Base-by-base conservation (phyloP, 2,113 vertebrate species). In the Enhydra lutris region DNA sequence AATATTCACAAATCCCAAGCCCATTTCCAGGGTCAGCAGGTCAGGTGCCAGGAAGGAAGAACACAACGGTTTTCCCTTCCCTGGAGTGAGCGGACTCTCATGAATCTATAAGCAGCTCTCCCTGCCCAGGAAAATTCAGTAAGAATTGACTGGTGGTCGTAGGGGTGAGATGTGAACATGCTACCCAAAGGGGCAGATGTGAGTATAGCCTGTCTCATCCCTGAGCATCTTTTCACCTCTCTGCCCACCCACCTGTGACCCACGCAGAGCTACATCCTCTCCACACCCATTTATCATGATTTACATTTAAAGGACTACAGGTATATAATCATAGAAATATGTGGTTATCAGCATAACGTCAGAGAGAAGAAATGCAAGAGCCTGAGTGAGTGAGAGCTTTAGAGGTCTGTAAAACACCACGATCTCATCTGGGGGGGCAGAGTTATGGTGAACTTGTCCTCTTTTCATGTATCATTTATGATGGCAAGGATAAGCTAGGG, bases 1-100 rank as follows among this genome's bases (percentile, higher is more conserved):
- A 98, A 98, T 98, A 98, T 98, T 98, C 98, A 98, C 98, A 96
- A 98, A 91, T 93, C 92, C 13, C 96, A 95, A 92, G 93, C 93
- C 87, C 97, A 90, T 95, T 57, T 4, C 86, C 45, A 97, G 97
- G 96, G 97, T 98, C 94, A 61, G 91, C 95, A 95, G 92, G 92
- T 47, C 91, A 84, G 0, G 21, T 36, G 84, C 94, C 76, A 90
- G 34, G 55, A 80, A 96, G 81, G 52, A 94, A 26, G 42, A 65
- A 73, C 55, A 42, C 4, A 7, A 24, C 24, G 42, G 52, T 50
- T 79, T 78, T 93, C 57, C 78, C 12, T 47, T 17, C 67, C 65
- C 61, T 76, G 79, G 80, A 61, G 47, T 20, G 2, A 39, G 34
- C 50, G 10, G 65, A 11, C 47, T 50, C 26, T 55, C 8, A 2